These are phyloP conservation scores for Heteronetta atricapilla DNA, from an alignment of 2,113 vertebrate genomes.

Conservation along the genomic window DNA sequence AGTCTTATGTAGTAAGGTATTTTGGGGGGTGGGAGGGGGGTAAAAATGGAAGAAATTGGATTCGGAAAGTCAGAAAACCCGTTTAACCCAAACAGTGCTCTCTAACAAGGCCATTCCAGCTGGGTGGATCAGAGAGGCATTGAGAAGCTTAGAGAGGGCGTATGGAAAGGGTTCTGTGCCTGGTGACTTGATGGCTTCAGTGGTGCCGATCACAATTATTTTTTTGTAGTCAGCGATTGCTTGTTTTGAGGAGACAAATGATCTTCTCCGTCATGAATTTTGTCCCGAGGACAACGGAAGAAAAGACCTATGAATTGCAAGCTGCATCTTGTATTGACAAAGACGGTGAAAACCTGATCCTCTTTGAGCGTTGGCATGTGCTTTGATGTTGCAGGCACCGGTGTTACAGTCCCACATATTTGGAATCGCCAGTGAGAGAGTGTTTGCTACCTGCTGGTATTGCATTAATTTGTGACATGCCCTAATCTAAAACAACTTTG, in stretches of 20 bases:
- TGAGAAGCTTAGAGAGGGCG: not conserved
- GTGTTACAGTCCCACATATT: not conserved
- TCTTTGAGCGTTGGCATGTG: not conserved
- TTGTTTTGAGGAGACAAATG: not conserved
- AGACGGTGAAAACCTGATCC: not conserved
- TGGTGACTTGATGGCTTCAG: not conserved
- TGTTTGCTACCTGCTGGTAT: not conserved
- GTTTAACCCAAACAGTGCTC: not conserved
- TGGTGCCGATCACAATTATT: not conserved
- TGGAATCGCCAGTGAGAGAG: not conserved
- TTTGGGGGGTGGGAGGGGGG: not conserved
- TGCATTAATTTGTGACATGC: not conserved
- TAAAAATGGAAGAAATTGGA: not conserved
- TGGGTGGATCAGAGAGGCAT: not conserved
- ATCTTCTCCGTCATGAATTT: rapidly evolving
- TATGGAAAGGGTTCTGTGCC: not conserved
- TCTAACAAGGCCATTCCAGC: not conserved
- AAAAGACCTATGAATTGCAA: not conserved
- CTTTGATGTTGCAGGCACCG: not conserved
- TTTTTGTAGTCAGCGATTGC: not conserved
- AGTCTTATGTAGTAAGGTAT: not conserved
- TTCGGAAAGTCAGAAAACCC: not conserved
- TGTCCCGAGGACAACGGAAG: not conserved
- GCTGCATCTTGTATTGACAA: not conserved
- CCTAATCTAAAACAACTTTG: not conserved